Conservation (phyloP, 2,888 invertebrate genomes). For the Schizotus pectinicornis region DNA sequence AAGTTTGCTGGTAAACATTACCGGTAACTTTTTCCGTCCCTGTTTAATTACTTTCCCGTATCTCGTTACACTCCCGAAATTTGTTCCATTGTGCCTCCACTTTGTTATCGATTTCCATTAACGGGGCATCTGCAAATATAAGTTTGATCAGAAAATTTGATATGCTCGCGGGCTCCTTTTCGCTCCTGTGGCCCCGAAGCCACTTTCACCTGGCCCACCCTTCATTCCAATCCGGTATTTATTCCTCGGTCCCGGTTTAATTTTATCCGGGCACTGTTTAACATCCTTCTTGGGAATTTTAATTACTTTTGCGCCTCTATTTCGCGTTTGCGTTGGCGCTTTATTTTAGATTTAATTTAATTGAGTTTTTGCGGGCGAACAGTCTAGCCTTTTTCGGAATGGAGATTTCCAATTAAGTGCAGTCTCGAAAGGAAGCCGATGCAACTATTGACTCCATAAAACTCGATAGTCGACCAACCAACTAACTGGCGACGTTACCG, state of each 20-base stretch:
- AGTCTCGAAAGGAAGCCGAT: no score
- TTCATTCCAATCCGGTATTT: constrained; percentile 54
- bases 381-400: neutral
- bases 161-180: constrained; percentile 5
- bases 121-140: constrained; percentile 1
- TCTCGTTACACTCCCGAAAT: constrained; percentile 2
- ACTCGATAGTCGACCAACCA: no score
- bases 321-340: constrained; percentile 50
- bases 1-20: constrained; percentile 18
- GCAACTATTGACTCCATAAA: no score
- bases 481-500: no score
- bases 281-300: constrained; percentile 55
- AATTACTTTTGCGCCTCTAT: constrained; percentile 54
- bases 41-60: constrained; percentile 21
- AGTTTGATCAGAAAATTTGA: constrained; percentile 27
- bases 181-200: neutral
- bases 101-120: neutral
- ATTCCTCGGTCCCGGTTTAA: constrained; percentile 53
- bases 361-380: constrained; percentile 42
- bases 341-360: constrained; percentile 45
- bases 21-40: constrained; percentile 6
- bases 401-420: neutral
- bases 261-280: constrained; percentile 53
- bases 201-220: constrained; percentile 32
- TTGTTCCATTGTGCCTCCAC: constrained; percentile 2